Percentiles rank a stretch among this genome's conserved stretches.
phyloP scores from a whole-genome alignment of 2,888 invertebrate genomes.

The Heteromurus nitidus region DNA sequence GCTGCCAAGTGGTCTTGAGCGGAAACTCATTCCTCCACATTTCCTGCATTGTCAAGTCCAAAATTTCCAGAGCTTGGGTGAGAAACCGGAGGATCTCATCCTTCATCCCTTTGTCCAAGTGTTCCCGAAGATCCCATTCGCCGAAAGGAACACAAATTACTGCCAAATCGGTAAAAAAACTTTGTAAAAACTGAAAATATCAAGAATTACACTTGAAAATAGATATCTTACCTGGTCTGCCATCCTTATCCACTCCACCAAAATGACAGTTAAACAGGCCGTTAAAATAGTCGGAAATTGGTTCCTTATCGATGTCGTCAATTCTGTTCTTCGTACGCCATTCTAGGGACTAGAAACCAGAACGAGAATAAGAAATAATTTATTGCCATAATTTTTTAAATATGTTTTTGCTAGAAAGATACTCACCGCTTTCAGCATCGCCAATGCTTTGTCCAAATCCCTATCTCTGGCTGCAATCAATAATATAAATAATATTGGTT shows the following conservation, averaged over 20 bases:
- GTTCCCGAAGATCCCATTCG: conserved; percentile 56
- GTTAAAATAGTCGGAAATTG: conserved; percentile 28
- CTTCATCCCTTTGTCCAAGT: conserved; percentile 48
- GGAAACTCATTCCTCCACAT: conserved; percentile 57
- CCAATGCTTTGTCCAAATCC: conserved; percentile 49
- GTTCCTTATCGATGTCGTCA: conserved; percentile 20
- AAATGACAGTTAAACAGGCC: conserved; percentile 49
- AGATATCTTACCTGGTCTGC: conserved; percentile 48
- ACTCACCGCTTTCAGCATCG: conserved; percentile 50
- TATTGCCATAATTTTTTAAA: too few relatives aligned
- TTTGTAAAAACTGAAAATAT: neutral
- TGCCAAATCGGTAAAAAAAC: conserved; percentile 9
- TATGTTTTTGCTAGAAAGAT: neutral
- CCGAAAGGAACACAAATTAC: conserved; percentile 56
- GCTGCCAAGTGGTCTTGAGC: conserved; percentile 22
- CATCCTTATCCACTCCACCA: conserved; percentile 57
- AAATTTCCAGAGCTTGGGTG: conserved; percentile 47
- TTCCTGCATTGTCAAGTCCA: conserved; percentile 56
- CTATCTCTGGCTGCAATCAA: conserved; percentile 44
- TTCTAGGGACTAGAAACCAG: conserved; percentile 41
- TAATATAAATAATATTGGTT: too few relatives aligned
- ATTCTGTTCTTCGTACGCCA: conserved; percentile 54
- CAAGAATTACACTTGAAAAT: neutral
- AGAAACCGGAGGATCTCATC: conserved; percentile 47
- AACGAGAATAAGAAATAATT: neutral